A percentile compares a stretch with the other conserved stretches of the same genome.
Evolutionary conservation across 2,113 vertebrate genomes (phyloP).

Genomic region (Oncorhynchus clarkii): DNA sequence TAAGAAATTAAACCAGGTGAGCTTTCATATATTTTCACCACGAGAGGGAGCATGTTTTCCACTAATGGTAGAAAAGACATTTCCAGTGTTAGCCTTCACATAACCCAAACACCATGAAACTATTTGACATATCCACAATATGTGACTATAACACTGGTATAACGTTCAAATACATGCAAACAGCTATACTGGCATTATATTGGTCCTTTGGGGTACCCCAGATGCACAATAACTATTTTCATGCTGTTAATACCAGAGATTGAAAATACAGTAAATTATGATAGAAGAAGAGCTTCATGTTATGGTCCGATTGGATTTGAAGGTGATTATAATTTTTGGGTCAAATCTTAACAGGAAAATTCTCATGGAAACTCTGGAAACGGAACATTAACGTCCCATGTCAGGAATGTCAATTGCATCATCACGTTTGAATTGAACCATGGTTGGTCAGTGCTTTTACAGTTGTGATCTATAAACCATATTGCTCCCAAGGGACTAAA

Average conservation of each 20-base stretch:
- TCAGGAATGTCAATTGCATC: not conserved
- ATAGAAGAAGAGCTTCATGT: not conserved
- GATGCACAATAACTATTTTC: not conserved
- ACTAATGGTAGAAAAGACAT: not conserved
- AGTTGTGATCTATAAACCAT: not conserved
- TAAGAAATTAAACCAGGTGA: not conserved
- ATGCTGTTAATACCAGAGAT: not conserved
- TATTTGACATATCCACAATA: not conserved
- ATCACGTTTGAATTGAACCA: slow-evolving; percentile 8
- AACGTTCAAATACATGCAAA: not conserved
- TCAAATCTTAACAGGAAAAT: not conserved
- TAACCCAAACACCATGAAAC: not conserved
- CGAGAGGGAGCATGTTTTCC: not conserved
- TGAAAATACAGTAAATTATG: too few species aligned
- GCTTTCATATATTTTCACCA: not conserved
- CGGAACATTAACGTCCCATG: not conserved
- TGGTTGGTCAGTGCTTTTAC: not conserved
- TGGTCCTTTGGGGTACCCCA: slow-evolving; percentile 1
- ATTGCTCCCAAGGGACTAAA: not conserved
- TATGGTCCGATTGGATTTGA: not conserved
- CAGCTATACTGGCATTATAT: not conserved
- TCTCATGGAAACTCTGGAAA: not conserved
- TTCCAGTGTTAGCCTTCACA: not conserved
- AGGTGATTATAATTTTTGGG: too few species aligned
- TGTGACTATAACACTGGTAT: not conserved